Conservation (phyloP, 2,888 invertebrate species). For the Temnothorax unifasciatus region DNA sequence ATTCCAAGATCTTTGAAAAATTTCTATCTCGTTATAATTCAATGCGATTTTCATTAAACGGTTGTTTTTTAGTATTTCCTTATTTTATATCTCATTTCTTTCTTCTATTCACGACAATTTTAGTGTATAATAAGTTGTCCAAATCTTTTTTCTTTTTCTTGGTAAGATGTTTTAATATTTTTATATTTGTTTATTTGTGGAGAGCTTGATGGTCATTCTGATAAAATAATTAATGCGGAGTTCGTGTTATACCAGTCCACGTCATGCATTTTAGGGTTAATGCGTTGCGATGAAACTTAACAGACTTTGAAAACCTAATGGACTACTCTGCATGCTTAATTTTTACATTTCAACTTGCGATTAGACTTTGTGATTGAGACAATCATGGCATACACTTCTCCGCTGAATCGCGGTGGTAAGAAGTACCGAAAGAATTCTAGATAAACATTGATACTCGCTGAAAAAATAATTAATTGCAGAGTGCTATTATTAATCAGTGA, state of each 20-base stretch:
- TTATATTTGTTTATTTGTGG: neutral
- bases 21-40: constrained; percentile 3
- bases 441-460: constrained; percentile 4
- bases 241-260: neutral
- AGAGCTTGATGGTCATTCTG: neutral
- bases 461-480: constrained; percentile 18
- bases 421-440: neutral
- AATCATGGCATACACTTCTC: neutral
- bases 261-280: constrained; percentile 47
- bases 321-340: constrained; percentile 40
- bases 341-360: constrained; percentile 33
- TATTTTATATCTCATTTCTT: neutral
- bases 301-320: constrained; percentile 40
- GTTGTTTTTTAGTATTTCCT: neutral
- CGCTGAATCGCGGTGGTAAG: neutral
- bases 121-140: neutral
- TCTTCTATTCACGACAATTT: constrained; percentile 1
- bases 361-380: constrained; percentile 27
- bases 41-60: neutral
- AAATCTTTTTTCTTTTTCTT: neutral
- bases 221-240: constrained; percentile 36
- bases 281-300: constrained; percentile 37
- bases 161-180: neutral
- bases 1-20: neutral
- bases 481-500: constrained; percentile 10